Evolutionary conservation across 2,797 vertebrate genomes (phyloP).

Genomic region (Parambassis ranga): DNA sequence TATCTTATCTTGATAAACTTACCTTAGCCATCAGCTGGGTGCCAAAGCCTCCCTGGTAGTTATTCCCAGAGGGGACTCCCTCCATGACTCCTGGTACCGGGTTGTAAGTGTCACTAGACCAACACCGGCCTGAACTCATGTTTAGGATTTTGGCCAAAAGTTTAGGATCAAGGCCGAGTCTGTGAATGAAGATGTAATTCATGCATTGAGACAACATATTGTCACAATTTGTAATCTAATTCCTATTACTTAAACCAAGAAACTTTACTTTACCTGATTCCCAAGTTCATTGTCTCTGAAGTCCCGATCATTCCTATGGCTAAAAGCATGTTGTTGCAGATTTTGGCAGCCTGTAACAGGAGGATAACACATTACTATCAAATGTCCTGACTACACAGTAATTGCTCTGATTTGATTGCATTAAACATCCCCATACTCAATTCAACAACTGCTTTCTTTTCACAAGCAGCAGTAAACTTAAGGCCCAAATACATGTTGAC

Average conservation of each 20-base stretch:
- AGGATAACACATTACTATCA: not conserved
- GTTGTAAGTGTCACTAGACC: slow-evolving; percentile 98
- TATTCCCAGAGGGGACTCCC: slow-evolving; percentile 95
- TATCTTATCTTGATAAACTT: slow-evolving; percentile 37
- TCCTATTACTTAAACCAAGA: not conserved
- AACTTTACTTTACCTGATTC: slow-evolving; percentile 87
- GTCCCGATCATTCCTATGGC: slow-evolving; percentile 99
- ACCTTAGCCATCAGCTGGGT: slow-evolving; percentile 98
- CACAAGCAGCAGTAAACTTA: not conserved
- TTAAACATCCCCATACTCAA: not conserved
- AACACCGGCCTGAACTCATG: slow-evolving; percentile 98
- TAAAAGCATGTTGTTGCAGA: slow-evolving; percentile 99
- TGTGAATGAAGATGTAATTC: slow-evolving; percentile 77
- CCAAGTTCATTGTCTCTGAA: slow-evolving; percentile 97
- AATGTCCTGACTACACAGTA: too few relatives aligned
- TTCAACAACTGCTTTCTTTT: not conserved
- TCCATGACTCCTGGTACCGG: slow-evolving; percentile 99
- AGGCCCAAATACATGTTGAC: not conserved
- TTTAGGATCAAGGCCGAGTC: slow-evolving; percentile 97
- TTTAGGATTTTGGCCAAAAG: slow-evolving; percentile 96
- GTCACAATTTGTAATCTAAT: not conserved
- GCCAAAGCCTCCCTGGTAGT: slow-evolving; percentile 97
- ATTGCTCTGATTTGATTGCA: too few relatives aligned
- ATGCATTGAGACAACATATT: not conserved
- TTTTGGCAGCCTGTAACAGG: slow-evolving; percentile 92